phyloP scores from a whole-genome alignment of 2,797 vertebrate species.

The Ptychadena robeensis region DNA sequence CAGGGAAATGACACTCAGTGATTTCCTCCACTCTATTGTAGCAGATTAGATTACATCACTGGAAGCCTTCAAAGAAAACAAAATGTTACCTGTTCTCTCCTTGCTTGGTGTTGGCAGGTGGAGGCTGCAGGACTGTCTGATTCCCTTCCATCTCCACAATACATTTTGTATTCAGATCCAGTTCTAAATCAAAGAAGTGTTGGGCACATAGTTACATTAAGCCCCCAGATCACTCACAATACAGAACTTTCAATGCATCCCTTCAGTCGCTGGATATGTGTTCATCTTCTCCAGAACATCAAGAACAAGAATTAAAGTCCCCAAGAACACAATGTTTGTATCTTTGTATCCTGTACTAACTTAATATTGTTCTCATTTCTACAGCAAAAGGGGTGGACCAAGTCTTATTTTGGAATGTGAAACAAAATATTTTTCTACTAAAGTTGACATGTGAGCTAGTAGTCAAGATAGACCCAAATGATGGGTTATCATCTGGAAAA shows the following conservation, averaged over 20 bases:
- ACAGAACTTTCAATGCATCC: neutral
- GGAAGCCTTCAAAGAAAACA: neutral
- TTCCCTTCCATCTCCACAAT: conserved; percentile 98
- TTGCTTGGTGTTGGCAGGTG: conserved; percentile 85
- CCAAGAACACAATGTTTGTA: no score
- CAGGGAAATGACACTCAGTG: neutral
- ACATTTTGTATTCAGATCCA: conserved; percentile 96
- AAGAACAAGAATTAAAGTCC: neutral
- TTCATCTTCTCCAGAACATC: neutral
- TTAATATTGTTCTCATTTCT: no score
- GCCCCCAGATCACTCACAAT: conserved; percentile 1
- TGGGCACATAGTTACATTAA: conserved; percentile 43
- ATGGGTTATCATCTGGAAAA: no score
- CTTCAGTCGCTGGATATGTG: neutral
- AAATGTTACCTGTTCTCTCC: conserved; percentile 86
- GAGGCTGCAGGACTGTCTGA: conserved; percentile 92
- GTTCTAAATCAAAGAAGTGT: conserved; percentile 76
- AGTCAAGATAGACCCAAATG: no score
- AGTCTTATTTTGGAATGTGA: no score
- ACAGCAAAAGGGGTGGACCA: no score
- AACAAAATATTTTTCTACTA: no score
- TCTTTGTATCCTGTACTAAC: no score
- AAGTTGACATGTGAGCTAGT: no score
- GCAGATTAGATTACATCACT: neutral
- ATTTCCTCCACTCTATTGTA: neutral